These are phyloP conservation scores for Abrostola tripartita DNA, from an alignment of 2,888 invertebrate genomes.

Conservation along the genomic window DNA sequence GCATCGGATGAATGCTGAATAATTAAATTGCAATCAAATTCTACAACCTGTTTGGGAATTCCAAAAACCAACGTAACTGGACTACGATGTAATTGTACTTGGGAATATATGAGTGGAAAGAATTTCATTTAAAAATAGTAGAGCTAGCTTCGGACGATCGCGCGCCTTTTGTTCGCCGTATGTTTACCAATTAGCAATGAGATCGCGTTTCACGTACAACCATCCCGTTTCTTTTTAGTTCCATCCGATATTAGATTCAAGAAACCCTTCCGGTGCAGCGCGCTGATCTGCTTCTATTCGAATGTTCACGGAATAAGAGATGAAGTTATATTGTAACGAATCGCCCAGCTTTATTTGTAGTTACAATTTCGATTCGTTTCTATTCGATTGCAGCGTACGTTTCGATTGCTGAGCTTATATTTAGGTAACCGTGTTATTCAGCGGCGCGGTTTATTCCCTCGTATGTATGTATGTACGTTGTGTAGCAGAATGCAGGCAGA, in stretches of 20 bases:
- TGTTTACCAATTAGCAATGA: constrained; percentile 81
- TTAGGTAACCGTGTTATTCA: constrained; percentile 76
- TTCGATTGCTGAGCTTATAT: constrained; percentile 64
- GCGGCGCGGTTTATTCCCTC: constrained; percentile 66
- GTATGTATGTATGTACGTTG: constrained; percentile 59
- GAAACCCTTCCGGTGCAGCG: constrained; percentile 61
- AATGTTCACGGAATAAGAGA: constrained; percentile 54
- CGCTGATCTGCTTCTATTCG: constrained; percentile 43
- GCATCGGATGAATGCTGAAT: constrained; percentile 75
- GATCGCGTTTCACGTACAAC: constrained; percentile 54
- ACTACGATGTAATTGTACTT: constrained; percentile 74
- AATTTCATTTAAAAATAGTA: constrained; percentile 85
- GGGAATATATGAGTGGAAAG: constrained; percentile 79
- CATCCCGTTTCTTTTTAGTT: constrained; percentile 59
- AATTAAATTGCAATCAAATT: constrained; percentile 81
- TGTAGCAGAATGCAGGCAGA: constrained; percentile 74
- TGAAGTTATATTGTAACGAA: constrained; percentile 57
- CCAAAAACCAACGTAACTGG: constrained; percentile 69
- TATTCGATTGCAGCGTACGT: constrained; percentile 58
- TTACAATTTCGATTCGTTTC: constrained; percentile 63
- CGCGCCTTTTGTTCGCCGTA: constrained; percentile 71
- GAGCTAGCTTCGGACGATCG: constrained; percentile 65
- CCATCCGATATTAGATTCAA: constrained; percentile 73
- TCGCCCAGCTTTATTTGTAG: constrained; percentile 61
- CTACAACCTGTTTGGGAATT: constrained; percentile 71